These are phyloP conservation scores for Pectinophora gossypiella DNA, from an alignment of 1,140 invertebrate genomes.

Conservation along the genomic window DNA sequence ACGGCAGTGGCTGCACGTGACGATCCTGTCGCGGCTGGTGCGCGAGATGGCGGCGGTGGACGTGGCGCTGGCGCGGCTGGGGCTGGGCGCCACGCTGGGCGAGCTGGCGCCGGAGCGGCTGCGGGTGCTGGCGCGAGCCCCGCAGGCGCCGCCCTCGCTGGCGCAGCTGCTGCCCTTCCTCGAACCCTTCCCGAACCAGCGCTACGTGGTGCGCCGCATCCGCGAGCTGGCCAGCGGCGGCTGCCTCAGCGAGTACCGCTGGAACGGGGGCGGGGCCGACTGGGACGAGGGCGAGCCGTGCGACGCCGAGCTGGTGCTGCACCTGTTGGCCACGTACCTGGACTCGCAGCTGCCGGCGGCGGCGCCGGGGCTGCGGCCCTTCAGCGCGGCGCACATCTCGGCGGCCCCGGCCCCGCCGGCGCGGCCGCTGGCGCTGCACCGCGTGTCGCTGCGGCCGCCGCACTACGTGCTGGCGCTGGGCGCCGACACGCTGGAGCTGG, in stretches of 20 bases:
- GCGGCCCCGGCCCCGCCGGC: constrained; percentile 20
- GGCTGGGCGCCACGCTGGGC: constrained; percentile 39
- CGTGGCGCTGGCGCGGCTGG: constrained; percentile 77
- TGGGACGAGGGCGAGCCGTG: constrained; percentile 86
- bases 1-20: constrained; percentile 87
- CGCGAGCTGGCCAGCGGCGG: constrained; percentile 79
- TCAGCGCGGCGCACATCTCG: constrained; percentile 25
- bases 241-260: constrained; percentile 86
- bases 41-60: constrained; percentile 81
- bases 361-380: constrained; percentile 11
- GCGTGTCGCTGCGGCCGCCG: constrained; percentile 79
- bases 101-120: constrained; percentile 12
- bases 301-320: constrained; percentile 86
- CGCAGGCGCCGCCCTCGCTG: constrained; percentile 63
- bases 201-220: constrained; percentile 84
- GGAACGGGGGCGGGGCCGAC: constrained; percentile 82
- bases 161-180: constrained; percentile 82
- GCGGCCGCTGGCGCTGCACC: constrained; percentile 26
- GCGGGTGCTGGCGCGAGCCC: constrained; percentile 5
- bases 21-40: constrained; percentile 80
- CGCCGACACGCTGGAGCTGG: constrained; percentile 80
- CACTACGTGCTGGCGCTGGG: constrained; percentile 83
- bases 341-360: constrained; percentile 81
- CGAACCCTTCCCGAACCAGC: constrained; percentile 85
- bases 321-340: constrained; percentile 86